Evolutionary conservation across 2,888 invertebrate genomes (phyloP), one percentile per base, ranked within the genome.

Genomic region (Pomacea canaliculata): DNA sequence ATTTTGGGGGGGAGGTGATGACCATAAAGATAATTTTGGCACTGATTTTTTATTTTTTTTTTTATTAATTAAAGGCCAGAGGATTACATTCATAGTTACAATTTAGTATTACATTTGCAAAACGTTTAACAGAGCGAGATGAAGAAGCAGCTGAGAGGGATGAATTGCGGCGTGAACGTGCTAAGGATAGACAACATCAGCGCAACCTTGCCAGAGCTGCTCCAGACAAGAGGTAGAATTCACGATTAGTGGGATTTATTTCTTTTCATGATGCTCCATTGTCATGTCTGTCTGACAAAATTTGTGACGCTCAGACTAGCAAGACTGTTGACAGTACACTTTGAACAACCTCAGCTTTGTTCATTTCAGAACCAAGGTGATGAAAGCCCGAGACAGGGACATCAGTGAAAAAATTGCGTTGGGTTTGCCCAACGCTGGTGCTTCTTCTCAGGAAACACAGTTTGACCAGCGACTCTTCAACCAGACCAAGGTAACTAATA

Each of bases 351-450:
- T 37, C 3, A 37, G 37, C 37, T 37, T 37, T 37, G 37, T 37
- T 37, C 37, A 5, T 5, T 37, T 19, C 89, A 94, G 94, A 83
- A 94, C 96, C 0, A 96, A 97, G 85, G 91, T 98, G 76, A 89
- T 90, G 83, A 85, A 85, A 51, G 90, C 90, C 48, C 80, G 97
- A 5, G 99, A 99, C 85, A 94, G 99, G 7, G 99, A 99, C 88
- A 97, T 99, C 78, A 98, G 97, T 13, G 99, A 99, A 90, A 97
- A 99, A 92, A 99, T 99, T 83, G 99, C 99, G 0, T 93, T 99
- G 19, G 99, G 99, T 0, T 92, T 99, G 92, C 99, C 99, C 0
- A 91, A 91, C 83, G 95, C 97, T 0, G 76, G 76, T 9, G 95
- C 96, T 88, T 93, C 93, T 10, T 94, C 94, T 0, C 98, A 97